Conservation (phyloP, 2,888 invertebrate genomes). For the Aporophyla nigra region DNA sequence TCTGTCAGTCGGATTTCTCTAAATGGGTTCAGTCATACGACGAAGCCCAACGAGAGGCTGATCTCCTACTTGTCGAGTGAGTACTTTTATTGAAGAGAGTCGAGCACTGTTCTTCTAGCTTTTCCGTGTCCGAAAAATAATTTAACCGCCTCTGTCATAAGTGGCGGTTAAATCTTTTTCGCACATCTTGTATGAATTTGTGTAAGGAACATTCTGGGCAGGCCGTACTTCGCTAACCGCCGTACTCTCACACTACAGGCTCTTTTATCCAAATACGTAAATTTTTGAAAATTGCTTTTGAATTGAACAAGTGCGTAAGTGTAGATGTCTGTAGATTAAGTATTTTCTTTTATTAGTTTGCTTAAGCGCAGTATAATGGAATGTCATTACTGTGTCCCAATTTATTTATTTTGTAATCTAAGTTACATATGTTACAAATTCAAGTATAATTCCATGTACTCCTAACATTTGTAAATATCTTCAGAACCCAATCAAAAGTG, state of each 20-base stretch:
- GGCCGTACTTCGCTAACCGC: neutral
- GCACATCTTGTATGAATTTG: neutral
- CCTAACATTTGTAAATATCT: constrained; percentile 6
- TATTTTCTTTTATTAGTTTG: neutral
- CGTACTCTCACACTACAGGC: neutral
- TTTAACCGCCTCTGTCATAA: neutral
- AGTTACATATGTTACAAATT: too few species aligned
- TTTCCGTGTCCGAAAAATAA: neutral
- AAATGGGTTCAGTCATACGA: constrained; percentile 84
- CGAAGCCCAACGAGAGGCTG: constrained; percentile 79
- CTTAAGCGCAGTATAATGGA: neutral
- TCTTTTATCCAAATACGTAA: neutral
- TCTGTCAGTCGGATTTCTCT: constrained; percentile 84
- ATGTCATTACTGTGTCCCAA: neutral
- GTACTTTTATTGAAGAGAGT: constrained; percentile 18
- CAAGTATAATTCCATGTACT: neutral
- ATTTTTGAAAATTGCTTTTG: neutral
- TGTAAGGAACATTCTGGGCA: neutral
- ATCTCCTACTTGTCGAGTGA: constrained; percentile 59
- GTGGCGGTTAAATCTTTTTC: neutral
- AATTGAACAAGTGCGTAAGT: neutral
- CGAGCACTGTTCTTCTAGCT: neutral
- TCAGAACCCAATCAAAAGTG: constrained; percentile 75
- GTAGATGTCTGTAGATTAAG: neutral
- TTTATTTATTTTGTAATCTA: neutral